Conservation (phyloP, 2,888 invertebrate species). For the Polymixis flavicincta region DNA sequence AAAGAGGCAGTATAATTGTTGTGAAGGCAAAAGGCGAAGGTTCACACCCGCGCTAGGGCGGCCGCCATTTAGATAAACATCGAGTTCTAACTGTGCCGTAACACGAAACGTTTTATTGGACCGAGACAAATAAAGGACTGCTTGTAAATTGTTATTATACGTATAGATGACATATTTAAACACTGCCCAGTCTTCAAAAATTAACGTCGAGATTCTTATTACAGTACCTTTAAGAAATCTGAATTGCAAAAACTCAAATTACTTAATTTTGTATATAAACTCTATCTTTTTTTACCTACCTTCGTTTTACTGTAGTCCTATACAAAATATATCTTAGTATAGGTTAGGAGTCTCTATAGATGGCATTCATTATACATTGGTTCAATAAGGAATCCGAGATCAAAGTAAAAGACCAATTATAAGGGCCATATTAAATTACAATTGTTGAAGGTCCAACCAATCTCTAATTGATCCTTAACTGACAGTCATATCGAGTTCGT, state of each 20-base stretch:
- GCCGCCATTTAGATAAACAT: conserved; percentile 86
- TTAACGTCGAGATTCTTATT: conserved; percentile 17
- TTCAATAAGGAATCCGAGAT: conserved; percentile 14
- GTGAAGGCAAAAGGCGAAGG: conserved; percentile 81
- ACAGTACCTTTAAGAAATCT: background rate
- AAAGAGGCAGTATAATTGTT: conserved; percentile 71
- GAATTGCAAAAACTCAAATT: conserved; percentile 7
- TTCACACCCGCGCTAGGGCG: conserved; percentile 81
- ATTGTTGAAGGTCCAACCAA: conserved; percentile 18
- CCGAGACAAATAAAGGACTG: conserved; percentile 78
- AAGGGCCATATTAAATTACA: conserved; percentile 13
- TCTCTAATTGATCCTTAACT: conserved; percentile 47
- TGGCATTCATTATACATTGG: background rate
- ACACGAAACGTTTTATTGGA: conserved; percentile 85
- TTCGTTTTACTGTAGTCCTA: too few relatives aligned
- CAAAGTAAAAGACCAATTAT: conserved; percentile 24
- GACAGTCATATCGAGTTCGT: conserved; percentile 16
- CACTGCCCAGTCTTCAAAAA: conserved; percentile 24
- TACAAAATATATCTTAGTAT: too few relatives aligned
- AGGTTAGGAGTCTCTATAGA: background rate
- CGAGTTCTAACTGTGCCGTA: conserved; percentile 82
- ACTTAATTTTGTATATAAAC: background rate
- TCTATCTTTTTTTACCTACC: background rate
- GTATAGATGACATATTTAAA: conserved; percentile 44
- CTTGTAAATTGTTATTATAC: conserved; percentile 68